Evolutionary conservation across 2,888 invertebrate genomes (phyloP).

Genomic region (Leptothorax acervorum): DNA sequence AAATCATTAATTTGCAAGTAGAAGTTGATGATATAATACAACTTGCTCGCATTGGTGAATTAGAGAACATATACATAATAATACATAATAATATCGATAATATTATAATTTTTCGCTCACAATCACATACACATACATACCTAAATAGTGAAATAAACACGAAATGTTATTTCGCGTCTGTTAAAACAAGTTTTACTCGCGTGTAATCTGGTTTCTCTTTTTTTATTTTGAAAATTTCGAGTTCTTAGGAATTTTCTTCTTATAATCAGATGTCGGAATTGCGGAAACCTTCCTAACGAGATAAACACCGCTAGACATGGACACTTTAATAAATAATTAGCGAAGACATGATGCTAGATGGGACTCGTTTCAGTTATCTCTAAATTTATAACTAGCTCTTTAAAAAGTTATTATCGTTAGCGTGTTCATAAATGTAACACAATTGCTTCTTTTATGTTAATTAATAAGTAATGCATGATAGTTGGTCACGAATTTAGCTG

Average conservation of each 20-base stretch:
- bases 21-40: neutral
- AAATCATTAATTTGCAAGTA: constrained; percentile 11
- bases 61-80: neutral
- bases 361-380: neutral
- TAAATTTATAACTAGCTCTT: constrained; percentile 6
- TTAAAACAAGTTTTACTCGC: neutral
- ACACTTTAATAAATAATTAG: constrained; percentile 25
- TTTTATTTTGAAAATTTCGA: neutral
- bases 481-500: neutral
- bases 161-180: constrained; percentile 9
- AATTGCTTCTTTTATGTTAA: neutral
- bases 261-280: constrained; percentile 31
- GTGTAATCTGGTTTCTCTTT: neutral
- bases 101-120: neutral
- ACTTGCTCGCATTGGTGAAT: neutral
- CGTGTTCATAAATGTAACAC: neutral
- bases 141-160: neutral
- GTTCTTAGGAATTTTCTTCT: constrained; percentile 12
- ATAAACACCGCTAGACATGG: neutral
- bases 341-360: neutral
- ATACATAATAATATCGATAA: constrained; percentile 20
- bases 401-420: neutral
- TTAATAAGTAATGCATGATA: neutral
- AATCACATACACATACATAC: neutral
- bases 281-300: neutral